phyloP scores from a whole-genome alignment of 2,113 vertebrate genomes.

The Cromileptes altivelis region DNA sequence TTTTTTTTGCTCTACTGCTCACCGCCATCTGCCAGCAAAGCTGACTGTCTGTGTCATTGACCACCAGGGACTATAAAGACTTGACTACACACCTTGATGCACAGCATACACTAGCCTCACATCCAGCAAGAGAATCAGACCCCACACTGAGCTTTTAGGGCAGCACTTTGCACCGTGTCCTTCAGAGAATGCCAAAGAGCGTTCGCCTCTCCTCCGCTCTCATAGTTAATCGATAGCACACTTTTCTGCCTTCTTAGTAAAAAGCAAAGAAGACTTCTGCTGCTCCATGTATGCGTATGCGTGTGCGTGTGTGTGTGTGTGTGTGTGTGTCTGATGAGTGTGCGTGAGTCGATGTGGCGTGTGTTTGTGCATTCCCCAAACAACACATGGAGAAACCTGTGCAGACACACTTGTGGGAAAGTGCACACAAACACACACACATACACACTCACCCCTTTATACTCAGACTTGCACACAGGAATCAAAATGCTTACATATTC shows the following conservation, averaged over 20 bases:
- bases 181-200: slow-evolving; percentile 63
- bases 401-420: background rate
- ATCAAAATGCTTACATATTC: slow-evolving; percentile 25
- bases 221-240: slow-evolving; percentile 58
- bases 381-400: background rate
- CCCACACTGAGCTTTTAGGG: slow-evolving; percentile 58
- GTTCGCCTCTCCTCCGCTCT: slow-evolving; percentile 45
- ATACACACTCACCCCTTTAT: slow-evolving; percentile 7
- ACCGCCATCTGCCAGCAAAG: background rate
- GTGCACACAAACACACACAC: background rate
- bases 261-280: slow-evolving; percentile 33
- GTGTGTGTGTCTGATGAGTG: background rate
- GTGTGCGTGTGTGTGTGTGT: background rate
- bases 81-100: background rate
- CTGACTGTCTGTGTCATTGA: background rate
- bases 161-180: slow-evolving; percentile 61
- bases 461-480: background rate
- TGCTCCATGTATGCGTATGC: background rate
- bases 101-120: background rate
- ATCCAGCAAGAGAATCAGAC: slow-evolving; percentile 35
- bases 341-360: background rate
- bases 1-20: background rate
- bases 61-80: background rate
- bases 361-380: background rate
- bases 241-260: slow-evolving; percentile 55